Evolutionary conservation across 2,113 vertebrate species (phyloP).

Genomic region (Vireo altiloquus): DNA sequence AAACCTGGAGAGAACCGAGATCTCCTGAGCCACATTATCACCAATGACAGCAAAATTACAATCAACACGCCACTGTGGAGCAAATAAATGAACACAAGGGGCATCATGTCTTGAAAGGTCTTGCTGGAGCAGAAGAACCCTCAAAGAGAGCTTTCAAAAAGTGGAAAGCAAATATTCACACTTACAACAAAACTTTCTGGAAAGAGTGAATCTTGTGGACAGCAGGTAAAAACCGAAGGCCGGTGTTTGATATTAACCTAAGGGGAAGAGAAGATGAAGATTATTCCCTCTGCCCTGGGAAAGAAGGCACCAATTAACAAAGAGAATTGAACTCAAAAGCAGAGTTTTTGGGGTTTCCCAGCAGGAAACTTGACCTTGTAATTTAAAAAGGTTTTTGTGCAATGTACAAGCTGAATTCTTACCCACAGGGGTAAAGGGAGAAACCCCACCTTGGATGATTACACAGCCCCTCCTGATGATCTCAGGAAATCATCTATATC

Average conservation of each 20-base stretch:
- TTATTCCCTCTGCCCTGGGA: neutral
- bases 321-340: neutral
- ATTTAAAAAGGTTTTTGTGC: neutral
- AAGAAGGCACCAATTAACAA: neutral
- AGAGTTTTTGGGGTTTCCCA: neutral
- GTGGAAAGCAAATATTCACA: neutral
- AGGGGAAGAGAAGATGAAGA: neutral
- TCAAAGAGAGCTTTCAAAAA: neutral
- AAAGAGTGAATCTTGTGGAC: constrained; percentile 67
- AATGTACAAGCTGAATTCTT: neutral
- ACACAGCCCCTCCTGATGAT: neutral
- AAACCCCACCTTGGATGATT: neutral
- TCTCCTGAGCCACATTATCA: neutral
- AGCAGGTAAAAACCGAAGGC: constrained; percentile 67
- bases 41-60: neutral
- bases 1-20: neutral
- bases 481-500: neutral
- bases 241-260: constrained; percentile 76
- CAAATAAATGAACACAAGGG: neutral
- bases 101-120: neutral
- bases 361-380: neutral
- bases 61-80: rapidly evolving
- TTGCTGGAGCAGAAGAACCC: neutral
- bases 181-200: constrained; percentile 74
- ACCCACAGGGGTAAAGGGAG: neutral